Evolutionary conservation across 1,140 invertebrate genomes (phyloP), one percentile per base, ranked within the genome.

Genomic region (Drosophila suzukii): DNA sequence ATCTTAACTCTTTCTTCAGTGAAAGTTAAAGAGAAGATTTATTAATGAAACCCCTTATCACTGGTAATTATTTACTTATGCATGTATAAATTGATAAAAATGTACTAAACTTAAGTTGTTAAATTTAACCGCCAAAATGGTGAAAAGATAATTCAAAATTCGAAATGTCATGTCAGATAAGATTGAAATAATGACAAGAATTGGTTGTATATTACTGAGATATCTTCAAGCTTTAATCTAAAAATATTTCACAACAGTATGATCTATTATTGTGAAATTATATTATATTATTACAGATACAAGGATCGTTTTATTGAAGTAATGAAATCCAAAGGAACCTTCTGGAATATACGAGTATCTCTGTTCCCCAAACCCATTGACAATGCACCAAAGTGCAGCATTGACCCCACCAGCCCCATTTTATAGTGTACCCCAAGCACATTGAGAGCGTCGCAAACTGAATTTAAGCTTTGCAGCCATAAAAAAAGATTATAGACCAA

Each of bases 401-500:
- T 71, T 88, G 83, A 88, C 75, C 82, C 51, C 47, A 32, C 30
- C 17, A 15, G 20, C 55, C 32, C 34, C 59, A 43, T 72, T 83
- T 66, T 59, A 72, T 79, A 54, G 46, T 59, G 67, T 79, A 54
- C 38, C 47, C 61, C 51, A 60, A 68, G 62, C 67, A 73, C 44
- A 41, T 6, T 17, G 56, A 13, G 24, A 58, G 53, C 59, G 24
- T 38, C 53, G 49, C 34, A 6, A 68, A 43, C 50, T 57, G 30
- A 55, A 49, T 63, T 75, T 63, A 13, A 76, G 75, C 66, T 81
- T 75, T 60, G 58, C 47, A 70, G 78, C 58, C 75, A 63, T 86
- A 73, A 78, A 86, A 80, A 56, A 17, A 47, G 17, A 46, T 39
- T 46, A 50, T 66, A 60, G 71, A 86, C 62, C 83, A 74, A 88